phyloP scores from a whole-genome alignment of 2,113 vertebrate species.

The Pterocles gutturalis region DNA sequence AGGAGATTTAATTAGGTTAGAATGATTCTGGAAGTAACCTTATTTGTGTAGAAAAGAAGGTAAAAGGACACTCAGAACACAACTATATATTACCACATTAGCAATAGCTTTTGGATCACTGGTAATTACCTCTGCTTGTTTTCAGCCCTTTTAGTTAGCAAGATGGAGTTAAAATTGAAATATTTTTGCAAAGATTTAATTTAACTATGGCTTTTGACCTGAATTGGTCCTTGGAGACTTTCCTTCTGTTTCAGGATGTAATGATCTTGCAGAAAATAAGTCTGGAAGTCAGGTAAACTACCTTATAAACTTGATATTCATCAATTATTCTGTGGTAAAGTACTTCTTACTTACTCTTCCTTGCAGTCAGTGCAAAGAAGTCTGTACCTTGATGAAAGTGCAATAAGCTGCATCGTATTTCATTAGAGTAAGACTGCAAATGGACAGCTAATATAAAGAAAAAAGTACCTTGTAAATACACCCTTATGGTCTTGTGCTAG shows the following conservation, averaged over 20 bases:
- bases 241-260: background rate
- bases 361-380: background rate
- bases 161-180: background rate
- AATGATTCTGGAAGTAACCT: background rate
- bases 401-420: background rate
- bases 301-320: background rate
- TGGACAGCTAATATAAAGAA: background rate
- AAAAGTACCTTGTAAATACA: background rate
- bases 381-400: background rate
- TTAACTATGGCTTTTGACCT: background rate
- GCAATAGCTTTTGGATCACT: background rate
- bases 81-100: slow-evolving; percentile 12
- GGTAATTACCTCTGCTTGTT: background rate
- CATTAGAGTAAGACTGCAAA: background rate
- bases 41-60: slow-evolving; percentile 7
- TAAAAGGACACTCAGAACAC: background rate
- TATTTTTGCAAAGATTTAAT: background rate
- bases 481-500: background rate
- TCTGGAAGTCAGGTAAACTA: background rate
- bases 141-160: background rate
- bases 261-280: background rate
- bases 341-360: background rate
- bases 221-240: background rate
- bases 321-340: background rate
- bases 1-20: slow-evolving; percentile 1